These are phyloP conservation scores for Copidosoma floridanum DNA, from an alignment of 1,140 invertebrate genomes.

Conservation along the genomic window DNA sequence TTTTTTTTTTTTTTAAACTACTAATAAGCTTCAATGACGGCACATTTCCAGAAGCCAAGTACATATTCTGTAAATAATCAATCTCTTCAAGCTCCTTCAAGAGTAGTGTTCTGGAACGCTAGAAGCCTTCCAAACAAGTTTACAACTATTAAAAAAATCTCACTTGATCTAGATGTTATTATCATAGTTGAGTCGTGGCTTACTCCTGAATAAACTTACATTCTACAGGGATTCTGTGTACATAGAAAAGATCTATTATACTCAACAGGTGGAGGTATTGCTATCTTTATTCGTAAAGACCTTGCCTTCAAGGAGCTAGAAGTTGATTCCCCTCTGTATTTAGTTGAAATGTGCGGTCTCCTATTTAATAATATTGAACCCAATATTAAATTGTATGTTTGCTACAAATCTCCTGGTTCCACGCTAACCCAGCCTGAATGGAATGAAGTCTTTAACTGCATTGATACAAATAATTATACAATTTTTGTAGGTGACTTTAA, in stretches of 20 bases:
- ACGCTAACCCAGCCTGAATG: neutral
- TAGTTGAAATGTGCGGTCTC: neutral
- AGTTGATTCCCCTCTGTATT: neutral
- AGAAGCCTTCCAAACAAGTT: too few species aligned
- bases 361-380: neutral
- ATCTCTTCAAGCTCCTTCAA: too few species aligned
- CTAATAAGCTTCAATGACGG: too few species aligned
- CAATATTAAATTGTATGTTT: neutral
- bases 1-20: too few species aligned
- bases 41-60: too few species aligned
- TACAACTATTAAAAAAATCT: too few species aligned
- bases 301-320: neutral
- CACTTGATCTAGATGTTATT: too few species aligned
- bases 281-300: neutral
- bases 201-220: neutral
- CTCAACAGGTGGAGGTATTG: neutral
- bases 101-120: too few species aligned
- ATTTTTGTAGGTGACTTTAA: conserved; percentile 15
- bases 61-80: too few species aligned
- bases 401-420: neutral
- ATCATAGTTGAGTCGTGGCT: conserved; percentile 1
- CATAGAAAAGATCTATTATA: neutral
- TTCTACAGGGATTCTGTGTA: neutral
- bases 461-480: neutral
- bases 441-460: neutral